These are phyloP conservation scores for Drosophila micromelanica DNA, from an alignment of 1,140 invertebrate species.

Conservation along the genomic window DNA sequence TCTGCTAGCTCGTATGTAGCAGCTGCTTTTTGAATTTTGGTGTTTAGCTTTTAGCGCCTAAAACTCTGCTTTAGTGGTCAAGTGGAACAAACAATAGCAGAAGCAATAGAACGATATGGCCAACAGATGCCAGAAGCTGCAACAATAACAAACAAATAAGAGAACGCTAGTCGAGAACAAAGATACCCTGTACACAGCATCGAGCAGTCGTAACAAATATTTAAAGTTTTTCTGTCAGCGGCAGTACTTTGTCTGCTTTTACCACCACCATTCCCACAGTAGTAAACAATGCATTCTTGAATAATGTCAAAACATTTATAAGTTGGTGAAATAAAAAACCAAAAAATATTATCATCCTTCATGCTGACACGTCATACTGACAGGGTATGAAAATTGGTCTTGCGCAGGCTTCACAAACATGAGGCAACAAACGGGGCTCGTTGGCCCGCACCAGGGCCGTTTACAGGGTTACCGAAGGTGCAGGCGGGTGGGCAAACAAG, in stretches of 20 bases:
- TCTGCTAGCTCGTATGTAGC: conserved; percentile 44
- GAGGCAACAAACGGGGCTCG: conserved; percentile 56
- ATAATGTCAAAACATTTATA: too few species aligned
- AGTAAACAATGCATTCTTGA: too few species aligned
- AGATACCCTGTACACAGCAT: not conserved
- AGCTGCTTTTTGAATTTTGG: conserved; percentile 81
- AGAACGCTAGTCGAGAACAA: not conserved
- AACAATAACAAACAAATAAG: conserved; percentile 23
- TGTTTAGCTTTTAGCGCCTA: conserved; percentile 83
- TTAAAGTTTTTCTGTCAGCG: too few species aligned
- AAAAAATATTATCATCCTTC: not conserved
- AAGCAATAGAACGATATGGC: conserved; percentile 12
- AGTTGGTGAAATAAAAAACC: not conserved
- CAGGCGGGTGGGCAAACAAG: not conserved
- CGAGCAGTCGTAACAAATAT: not conserved
- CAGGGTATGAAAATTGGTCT: conserved; percentile 26
- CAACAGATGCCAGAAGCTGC: conserved; percentile 27
- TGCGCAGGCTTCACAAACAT: conserved; percentile 51
- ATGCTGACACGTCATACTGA: not conserved
- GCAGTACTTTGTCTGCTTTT: too few species aligned
- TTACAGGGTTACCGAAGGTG: conserved; percentile 34
- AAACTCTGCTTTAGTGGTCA: conserved; percentile 83
- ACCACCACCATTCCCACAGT: too few species aligned
- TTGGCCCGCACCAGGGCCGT: conserved; percentile 43
- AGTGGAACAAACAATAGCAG: conserved; percentile 75